A percentile compares a stretch with the other conserved stretches of the same genome.
Evolutionary conservation across 1,140 invertebrate species (phyloP).

Genomic region (Popillia japonica): DNA sequence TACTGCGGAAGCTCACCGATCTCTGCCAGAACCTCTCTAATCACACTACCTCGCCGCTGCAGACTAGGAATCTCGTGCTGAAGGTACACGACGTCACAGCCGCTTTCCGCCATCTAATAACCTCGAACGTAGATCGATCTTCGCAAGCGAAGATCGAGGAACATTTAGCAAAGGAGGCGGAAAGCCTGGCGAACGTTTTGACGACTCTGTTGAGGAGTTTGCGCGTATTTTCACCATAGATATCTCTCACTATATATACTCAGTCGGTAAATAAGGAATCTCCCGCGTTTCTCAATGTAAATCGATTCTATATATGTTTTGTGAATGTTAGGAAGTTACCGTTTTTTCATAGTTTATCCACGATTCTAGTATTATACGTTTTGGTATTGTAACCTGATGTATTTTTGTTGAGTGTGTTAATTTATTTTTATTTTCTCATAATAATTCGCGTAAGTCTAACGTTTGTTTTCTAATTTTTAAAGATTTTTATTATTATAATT

Average conservation of each 20-base stretch:
- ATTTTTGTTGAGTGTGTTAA: background rate
- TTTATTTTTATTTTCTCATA: background rate
- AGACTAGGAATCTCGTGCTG: conserved; percentile 80
- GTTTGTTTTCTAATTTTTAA: background rate
- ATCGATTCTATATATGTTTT: background rate
- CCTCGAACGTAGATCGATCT: conserved; percentile 66
- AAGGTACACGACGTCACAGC: conserved; percentile 82
- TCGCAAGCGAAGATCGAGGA: conserved; percentile 65
- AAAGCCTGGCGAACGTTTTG: conserved; percentile 80
- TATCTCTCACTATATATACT: background rate
- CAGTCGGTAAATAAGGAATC: conserved; percentile 40
- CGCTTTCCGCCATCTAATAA: conserved; percentile 75
- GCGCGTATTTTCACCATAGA: conserved; percentile 77
- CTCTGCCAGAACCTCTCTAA: conserved; percentile 76
- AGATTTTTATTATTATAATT: background rate
- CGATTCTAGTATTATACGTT: conserved; percentile 1
- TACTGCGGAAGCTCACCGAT: conserved; percentile 72
- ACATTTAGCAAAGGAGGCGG: conserved; percentile 76
- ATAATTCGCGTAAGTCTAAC: background rate
- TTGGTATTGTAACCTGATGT: background rate
- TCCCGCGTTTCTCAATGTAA: background rate
- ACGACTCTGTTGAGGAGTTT: conserved; percentile 82
- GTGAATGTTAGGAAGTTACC: background rate
- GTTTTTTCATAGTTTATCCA: conserved; percentile 1
- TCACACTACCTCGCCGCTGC: conserved; percentile 76